Evolutionary conservation across 2,888 invertebrate genomes (phyloP).

Genomic region (Agrypnus murinus): DNA sequence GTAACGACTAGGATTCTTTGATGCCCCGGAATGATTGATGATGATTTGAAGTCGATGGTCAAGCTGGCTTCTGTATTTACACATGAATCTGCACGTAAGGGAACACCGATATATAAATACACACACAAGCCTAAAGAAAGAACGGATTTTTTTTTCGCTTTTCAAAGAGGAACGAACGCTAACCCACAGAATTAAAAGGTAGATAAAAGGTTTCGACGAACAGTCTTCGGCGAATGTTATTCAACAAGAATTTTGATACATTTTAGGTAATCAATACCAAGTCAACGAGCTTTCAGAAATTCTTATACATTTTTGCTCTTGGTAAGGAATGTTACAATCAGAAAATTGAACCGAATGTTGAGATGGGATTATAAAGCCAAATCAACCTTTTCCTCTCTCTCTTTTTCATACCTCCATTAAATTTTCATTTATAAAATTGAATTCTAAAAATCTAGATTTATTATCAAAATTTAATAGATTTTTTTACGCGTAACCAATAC

Average conservation of each 20-base stretch:
- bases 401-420: too few species aligned
- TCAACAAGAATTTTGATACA: background rate
- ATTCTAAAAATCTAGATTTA: slow-evolving; percentile 40
- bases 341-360: too few species aligned
- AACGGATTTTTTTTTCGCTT: slow-evolving; percentile 19
- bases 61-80: slow-evolving; percentile 47
- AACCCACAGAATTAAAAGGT: slow-evolving; percentile 21
- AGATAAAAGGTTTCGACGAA: slow-evolving; percentile 5
- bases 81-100: slow-evolving; percentile 45
- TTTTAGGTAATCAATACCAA: background rate
- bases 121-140: slow-evolving; percentile 12
- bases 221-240: background rate
- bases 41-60: slow-evolving; percentile 50
- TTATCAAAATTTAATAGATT: slow-evolving; percentile 23
- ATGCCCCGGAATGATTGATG: slow-evolving; percentile 50
- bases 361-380: too few species aligned
- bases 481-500: slow-evolving; percentile 2
- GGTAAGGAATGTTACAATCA: too few species aligned
- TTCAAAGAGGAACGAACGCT: slow-evolving; percentile 1
- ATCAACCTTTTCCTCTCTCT: too few species aligned
- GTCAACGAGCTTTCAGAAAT: too few species aligned
- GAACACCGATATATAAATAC: background rate
- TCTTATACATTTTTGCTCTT: too few species aligned
- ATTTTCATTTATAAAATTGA: slow-evolving; percentile 27
- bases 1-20: slow-evolving; percentile 48